Base-by-base conservation (phyloP, 2,113 vertebrate species). In the Sclerurus mexicanus region DNA sequence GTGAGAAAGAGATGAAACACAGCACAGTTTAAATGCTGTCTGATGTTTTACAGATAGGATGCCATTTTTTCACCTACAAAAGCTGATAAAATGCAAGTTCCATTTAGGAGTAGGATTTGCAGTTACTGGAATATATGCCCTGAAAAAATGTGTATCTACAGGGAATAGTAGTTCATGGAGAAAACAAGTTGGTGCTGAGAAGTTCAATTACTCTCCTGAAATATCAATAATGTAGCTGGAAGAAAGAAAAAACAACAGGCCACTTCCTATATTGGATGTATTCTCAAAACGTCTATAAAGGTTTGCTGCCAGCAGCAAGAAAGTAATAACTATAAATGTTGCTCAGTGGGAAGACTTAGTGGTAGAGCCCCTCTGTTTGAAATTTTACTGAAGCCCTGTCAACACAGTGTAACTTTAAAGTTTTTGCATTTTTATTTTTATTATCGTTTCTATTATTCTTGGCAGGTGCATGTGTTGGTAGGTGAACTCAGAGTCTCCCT, bases 201-300 rank as follows among this genome's bases (percentile, higher is more conserved):
- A 98, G 97, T 97, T 97, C 97, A 98, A 91, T 98, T 98, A 97
- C 90, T 97, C 96, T 96, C 89, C 92, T 97, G 96, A 98, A 98
- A 97, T 97, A 97, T 97, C 98, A 98, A 97, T 98, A 98, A 98
- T 98, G 98, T 98, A 98, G 97, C 94, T 94, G 97, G 98, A 98
- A 98, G 95, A 97, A 98, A 97, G 93, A 60, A 92, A 95, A 97
- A 98, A 97, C 97, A 98, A 97, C 97, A 98, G 98, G 97, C 96
- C 94, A 96, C 97, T 98, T 98, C 98, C 98, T 98, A 97, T 98
- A 98, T 97, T 97, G 98, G 98, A 97, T 98, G 98, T 95, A 96
- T 98, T 98, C 98, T 99, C 97, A 97, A 98, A 98, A 98, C 60
- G 95, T 98, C 98, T 97, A 96, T 98, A 98, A 98, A 98, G 94